Conservation (phyloP, 2,888 invertebrate species). For the Cerastis rubricosa region DNA sequence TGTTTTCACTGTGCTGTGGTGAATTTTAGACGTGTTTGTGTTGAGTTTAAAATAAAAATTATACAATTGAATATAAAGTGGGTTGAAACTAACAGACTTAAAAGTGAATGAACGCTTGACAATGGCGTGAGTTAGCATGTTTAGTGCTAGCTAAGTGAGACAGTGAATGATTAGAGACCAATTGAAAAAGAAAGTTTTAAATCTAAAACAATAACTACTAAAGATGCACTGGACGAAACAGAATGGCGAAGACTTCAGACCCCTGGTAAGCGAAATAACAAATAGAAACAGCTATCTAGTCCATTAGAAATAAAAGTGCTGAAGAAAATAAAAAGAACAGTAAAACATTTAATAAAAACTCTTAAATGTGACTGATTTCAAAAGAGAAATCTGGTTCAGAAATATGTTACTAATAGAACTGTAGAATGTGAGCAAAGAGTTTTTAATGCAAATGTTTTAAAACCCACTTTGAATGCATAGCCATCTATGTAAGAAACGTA, state of each 20-base stretch:
- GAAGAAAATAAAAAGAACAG: slow-evolving; percentile 30
- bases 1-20: slow-evolving; percentile 34
- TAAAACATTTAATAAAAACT: slow-evolving; percentile 42
- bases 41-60: slow-evolving; percentile 12
- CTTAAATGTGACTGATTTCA: slow-evolving; percentile 33
- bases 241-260: slow-evolving; percentile 33
- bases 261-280: slow-evolving; percentile 45
- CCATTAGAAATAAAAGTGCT: slow-evolving; percentile 25
- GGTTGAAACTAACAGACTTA: slow-evolving; percentile 3
- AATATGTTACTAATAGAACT: slow-evolving; percentile 43
- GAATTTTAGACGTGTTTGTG: slow-evolving; percentile 26
- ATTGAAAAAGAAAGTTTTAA: slow-evolving; percentile 38
- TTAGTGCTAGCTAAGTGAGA: slow-evolving; percentile 5
- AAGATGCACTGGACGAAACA: slow-evolving; percentile 54
- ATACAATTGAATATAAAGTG: slow-evolving; percentile 19
- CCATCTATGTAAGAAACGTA: slow-evolving; percentile 36
- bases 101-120: slow-evolving; percentile 6
- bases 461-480: slow-evolving; percentile 40
- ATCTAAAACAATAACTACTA: not conserved
- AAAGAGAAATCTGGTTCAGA: slow-evolving; percentile 39
- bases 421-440: slow-evolving; percentile 41
- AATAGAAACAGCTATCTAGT: slow-evolving; percentile 3
- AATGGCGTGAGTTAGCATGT: slow-evolving; percentile 18
- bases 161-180: slow-evolving; percentile 8
- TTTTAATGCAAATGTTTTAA: slow-evolving; percentile 46